Base-by-base conservation (phyloP, 2,113 vertebrate genomes). In the Sciurus niger region DNA sequence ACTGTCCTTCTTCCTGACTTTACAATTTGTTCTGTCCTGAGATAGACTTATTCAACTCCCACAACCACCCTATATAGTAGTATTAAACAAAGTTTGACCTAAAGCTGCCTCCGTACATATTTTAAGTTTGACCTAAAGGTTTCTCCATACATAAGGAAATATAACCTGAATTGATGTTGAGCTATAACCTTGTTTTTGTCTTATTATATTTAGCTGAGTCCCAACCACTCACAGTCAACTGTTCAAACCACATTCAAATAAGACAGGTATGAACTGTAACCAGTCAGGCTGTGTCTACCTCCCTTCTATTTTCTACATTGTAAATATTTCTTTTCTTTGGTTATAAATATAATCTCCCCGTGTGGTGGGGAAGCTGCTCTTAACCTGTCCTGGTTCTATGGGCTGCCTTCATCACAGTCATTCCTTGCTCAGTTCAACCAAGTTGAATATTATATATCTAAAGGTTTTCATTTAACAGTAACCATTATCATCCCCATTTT, bases 401-500 rank as follows among this genome's bases (percentile, higher is more conserved):
- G 17, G 5, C 12, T 37, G 20, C 11, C 32, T 4, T 51, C 65
- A 37, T 84, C n/a, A 17, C 12, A 32, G 51, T 37, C 24, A 22
- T 51, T n/a, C 22, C 16, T 37, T 84, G 53, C 22, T 84, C 32
- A 51, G 22, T 14, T 74, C 48, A 74, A 92, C 11, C 17, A n/a
- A 73, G 6, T 48, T 65, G 17, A 48, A 63, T 43, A 37, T 70
- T n/a, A 37, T 80, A 46, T n/a, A 6, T 58, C 32, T 79, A 88
- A 73, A 80, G 8, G 4, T 37, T 89, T 80, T 82, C 28, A 25
- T 82, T 80, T 60, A 51, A 24, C 34, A 34, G 22, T 72, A 78
- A n/a, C 70, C 43, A 46, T 84, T 84, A 77, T 84, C n/a, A 60
- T 86, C 4, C 8, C 40, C 37, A 84, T 87, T 84, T 92, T 92